Base-by-base conservation (phyloP, 2,797 vertebrate genomes). In the Chelidonichthys spinosus region DNA sequence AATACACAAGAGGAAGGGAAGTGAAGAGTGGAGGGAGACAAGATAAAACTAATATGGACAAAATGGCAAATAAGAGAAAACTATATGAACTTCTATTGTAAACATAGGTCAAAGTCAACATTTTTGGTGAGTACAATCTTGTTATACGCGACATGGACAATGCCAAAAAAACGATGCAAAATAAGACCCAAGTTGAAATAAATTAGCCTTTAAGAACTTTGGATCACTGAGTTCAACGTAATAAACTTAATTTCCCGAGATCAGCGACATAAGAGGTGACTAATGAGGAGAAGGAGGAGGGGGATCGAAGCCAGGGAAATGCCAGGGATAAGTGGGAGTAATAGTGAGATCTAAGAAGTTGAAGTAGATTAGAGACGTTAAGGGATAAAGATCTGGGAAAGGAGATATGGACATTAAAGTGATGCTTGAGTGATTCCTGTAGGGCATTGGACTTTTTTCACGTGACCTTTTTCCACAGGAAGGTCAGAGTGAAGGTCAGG, bases 311-410 rank as follows among this genome's bases (percentile, higher is more conserved):
- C 32, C 39, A 49, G 46, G 60, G 63, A 63, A 46, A 74, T 49
- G 63, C 52, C 36, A 54, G 44, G 53, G 59, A 66, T 60, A 71
- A 69, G 49, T 56, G 42, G 50, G 25, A 72, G 71, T 50, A 62
- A 76, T 65, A 55, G 40, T 52, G 60, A 65, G 72, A 84, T 82
- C 74, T 63, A 55, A 75, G 65, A 66, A 52, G 54, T 36, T 50
- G 18, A 47, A 71, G 64, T 42, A 15, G 11, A 18, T 60, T 70
- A 54, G n/a, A 62, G 73, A 47, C 15, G 15, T 25, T 46, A 25
- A 17, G 17, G 13, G 37, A 47, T 39, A 47, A 5, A 55, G 63
- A 69, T 32, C 53, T 33, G 18, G 56, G 33, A 67, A 64, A 50
- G 39, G 53, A 70, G 53, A 72, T 69, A 36, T 52, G 17, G 60